Percentiles rank a stretch among this genome's conserved stretches.
These are phyloP conservation scores for Conopomorpha cramerella DNA, from an alignment of 1,140 invertebrate genomes.

Conservation along the genomic window DNA sequence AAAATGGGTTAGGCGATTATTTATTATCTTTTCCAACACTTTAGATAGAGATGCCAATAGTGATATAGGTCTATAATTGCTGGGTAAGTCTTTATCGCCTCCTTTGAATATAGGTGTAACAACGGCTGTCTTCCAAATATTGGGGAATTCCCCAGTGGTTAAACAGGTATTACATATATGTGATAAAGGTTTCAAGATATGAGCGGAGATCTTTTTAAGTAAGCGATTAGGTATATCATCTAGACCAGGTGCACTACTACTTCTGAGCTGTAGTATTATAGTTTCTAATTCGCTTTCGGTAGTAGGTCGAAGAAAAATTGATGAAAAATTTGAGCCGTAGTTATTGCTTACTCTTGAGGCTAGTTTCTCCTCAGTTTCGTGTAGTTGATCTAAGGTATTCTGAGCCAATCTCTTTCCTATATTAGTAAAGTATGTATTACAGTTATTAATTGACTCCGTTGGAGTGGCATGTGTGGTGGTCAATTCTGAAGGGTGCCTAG, in stretches of 20 bases:
- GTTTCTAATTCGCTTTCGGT: neutral
- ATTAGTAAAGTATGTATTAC: conserved; percentile 8
- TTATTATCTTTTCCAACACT: conserved; percentile 21
- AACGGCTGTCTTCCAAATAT: conserved; percentile 14
- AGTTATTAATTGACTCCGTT: conserved; percentile 3
- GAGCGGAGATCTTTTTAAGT: conserved; percentile 8
- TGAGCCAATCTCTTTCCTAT: conserved; percentile 8
- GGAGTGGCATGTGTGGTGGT: neutral
- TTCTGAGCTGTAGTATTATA: neutral
- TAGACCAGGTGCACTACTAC: neutral
- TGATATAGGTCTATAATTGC: conserved; percentile 24
- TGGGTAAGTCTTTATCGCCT: conserved; percentile 8
- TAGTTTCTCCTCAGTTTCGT: neutral
- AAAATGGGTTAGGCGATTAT: conserved; percentile 11
- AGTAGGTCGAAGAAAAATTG: neutral
- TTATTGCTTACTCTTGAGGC: neutral
- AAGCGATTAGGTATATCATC: conserved; percentile 1
- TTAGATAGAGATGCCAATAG: conserved; percentile 16
- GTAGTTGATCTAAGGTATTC: conserved; percentile 3
- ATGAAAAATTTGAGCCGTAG: neutral
- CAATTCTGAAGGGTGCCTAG: conserved; percentile 4
- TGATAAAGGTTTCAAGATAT: conserved; percentile 5
- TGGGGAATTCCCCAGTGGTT: conserved; percentile 6
- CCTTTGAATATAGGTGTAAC: conserved; percentile 17
- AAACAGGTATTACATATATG: conserved; percentile 9